These are phyloP conservation scores for Rhipidura dahli DNA, from an alignment of 2,113 vertebrate species.

Conservation along the genomic window DNA sequence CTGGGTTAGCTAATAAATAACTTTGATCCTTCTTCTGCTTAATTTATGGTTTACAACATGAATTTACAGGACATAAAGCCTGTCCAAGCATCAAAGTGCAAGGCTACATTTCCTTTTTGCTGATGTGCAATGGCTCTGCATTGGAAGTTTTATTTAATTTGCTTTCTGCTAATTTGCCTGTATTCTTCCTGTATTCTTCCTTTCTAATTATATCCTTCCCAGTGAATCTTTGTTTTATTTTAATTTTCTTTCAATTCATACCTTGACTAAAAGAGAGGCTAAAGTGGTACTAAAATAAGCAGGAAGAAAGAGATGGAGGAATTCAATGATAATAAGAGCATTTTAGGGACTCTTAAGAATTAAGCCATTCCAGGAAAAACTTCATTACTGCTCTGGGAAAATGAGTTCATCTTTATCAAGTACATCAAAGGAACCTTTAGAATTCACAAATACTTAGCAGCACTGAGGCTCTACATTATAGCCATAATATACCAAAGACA, in stretches of 20 bases:
- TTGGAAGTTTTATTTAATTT: not conserved
- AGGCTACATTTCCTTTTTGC: not conserved
- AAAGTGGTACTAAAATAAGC: not conserved
- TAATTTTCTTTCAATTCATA: not conserved
- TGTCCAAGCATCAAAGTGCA: not conserved
- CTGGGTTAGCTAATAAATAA: not conserved
- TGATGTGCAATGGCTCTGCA: not conserved
- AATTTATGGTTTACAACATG: not conserved
- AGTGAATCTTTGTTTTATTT: not conserved
- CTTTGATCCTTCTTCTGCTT: not conserved
- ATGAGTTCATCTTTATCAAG: not conserved
- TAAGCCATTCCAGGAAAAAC: not conserved
- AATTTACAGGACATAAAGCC: not conserved
- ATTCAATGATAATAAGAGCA: not conserved
- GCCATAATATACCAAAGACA: not conserved
- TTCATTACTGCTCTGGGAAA: not conserved
- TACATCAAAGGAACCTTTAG: not conserved
- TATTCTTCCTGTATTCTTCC: not conserved
- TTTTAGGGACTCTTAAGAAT: not conserved
- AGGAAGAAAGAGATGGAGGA: not conserved
- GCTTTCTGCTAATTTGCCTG: not conserved
- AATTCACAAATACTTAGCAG: not conserved
- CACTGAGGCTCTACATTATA: not conserved
- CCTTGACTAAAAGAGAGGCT: not conserved
- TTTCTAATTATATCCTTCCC: not conserved